Evolutionary conservation across 2,888 invertebrate species (phyloP), one percentile per base, ranked within the genome.

Genomic region (Blastobasis lacticolella): DNA sequence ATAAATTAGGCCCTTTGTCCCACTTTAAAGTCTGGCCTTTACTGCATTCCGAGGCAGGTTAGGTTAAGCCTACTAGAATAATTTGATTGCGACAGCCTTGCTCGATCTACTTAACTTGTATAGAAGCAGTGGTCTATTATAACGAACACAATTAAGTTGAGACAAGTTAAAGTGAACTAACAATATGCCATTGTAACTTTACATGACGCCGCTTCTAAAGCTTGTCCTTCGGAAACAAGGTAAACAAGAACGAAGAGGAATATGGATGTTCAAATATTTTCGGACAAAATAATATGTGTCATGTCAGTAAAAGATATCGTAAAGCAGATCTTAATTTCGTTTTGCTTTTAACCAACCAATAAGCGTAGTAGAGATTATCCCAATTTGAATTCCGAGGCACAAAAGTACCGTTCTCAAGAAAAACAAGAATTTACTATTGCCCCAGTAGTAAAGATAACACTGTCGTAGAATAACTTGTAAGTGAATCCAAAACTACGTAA

Each of bases 21-120:
- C 57, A 64, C 65, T 71, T 71, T 69, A 69, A 72, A 75, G 66
- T 69, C 64, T 66, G 72, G 74, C 75, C 74, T 73, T 70, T 71
- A 57, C 64, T 61, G 66, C 77, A 83, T 82, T 79, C 78, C 79
- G 63, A 66, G 60, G 68, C 75, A 75, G 73, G 75, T 76, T 71
- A 71, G 66, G 69, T 71, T 69, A 48, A 48, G 10, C 38, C n/a
- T 38, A 42, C n/a, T 75, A 68, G 69, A 71, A 75, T 71, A 70
- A 69, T 67, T 62, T 57, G 62, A 69, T 70, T 72, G 69, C 65
- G 54, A 64, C 67, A 75, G 23, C 23, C 23, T 23, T 23, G 23
- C 23, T 23, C 23, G 23, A 23, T 23, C 23, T 23, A 23, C 23
- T 23, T 23, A 23, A 23, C 23, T 23, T 23, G 23, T 23, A 23